phyloP scores from a whole-genome alignment of 2,888 invertebrate species.

The Odontomyia ornata region DNA sequence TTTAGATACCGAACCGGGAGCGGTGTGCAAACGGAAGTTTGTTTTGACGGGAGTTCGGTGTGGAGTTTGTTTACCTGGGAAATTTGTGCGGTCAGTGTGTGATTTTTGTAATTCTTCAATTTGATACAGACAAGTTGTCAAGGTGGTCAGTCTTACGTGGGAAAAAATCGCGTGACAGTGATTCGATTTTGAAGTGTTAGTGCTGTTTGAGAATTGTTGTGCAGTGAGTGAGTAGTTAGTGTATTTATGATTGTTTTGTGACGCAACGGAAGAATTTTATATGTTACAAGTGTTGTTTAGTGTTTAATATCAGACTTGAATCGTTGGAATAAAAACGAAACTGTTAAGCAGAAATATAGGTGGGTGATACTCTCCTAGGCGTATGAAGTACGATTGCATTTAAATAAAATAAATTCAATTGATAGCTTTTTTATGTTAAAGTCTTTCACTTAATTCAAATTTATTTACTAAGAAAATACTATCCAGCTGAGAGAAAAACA shows the following conservation, averaged over 20 bases:
- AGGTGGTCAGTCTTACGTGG: neutral
- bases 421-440: too few relatives aligned
- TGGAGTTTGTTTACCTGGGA: constrained; percentile 30
- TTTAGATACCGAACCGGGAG: neutral
- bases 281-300: too few relatives aligned
- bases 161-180: constrained; percentile 1
- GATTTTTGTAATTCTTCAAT: neutral
- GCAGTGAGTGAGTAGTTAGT: neutral
- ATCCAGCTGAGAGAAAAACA: too few relatives aligned
- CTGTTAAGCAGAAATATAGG: too few relatives aligned
- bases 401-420: too few relatives aligned
- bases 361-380: too few relatives aligned
- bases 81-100: neutral
- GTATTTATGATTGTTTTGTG: neutral
- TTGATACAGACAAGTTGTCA: neutral
- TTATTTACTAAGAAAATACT: too few relatives aligned
- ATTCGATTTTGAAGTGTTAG: neutral
- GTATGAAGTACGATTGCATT: too few relatives aligned
- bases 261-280: neutral
- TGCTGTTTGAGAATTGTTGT: constrained; percentile 7
- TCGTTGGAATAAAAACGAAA: too few relatives aligned
- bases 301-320: neutral
- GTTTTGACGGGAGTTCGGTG: constrained; percentile 34
- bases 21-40: constrained; percentile 14
- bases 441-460: too few relatives aligned